Base-by-base conservation (phyloP, 2,888 invertebrate genomes). In the Hemicrepidius hirtus region DNA sequence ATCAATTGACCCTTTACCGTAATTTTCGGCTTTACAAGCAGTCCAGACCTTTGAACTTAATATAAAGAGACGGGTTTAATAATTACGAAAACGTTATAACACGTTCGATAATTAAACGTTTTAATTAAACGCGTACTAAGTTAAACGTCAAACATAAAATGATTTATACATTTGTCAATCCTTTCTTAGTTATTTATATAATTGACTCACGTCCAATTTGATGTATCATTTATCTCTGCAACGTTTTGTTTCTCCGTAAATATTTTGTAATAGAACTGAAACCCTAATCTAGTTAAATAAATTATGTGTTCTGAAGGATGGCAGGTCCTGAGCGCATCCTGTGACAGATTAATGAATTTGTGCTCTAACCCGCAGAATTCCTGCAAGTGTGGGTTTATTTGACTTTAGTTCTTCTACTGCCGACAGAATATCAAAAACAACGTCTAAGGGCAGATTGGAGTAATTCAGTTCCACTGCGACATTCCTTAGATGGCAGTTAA, bases 301-400 rank as follows among this genome's bases (percentile, higher is more conserved):
- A 55, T 55, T 55, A 55, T 55, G 28, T 35, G 16, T 55, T 55
- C 35, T 55, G 32, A 1, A 35, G 55, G 55, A 55, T 55, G 55
- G 35, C 57, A 57, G 57, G 20, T 57, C 21, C 57, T 10, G 37
- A 20, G 37, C 37, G 18, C 13, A 35, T 55, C 20, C 57, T 37
- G 37, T 37, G 57, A 57, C 57, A 57, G 57, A 57, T 57, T 57
- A 57, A 57, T 57, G 37, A 57, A 57, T 57, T 35, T 57, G 21
- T 35, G 57, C 20, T 9, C 7, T 9, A 18, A 18, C 37, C 18
- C 18, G 16, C n/a, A 28, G 18, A 35, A 32, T 32, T 16, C 18
- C 13, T 32, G 6, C 16, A 9, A 18, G 9, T 3, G 13, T 2
- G 35, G 32, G 18, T 35, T 55, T 55, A 35, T n/a, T 53, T 53